These are phyloP conservation scores for Paraescarpia echinospica DNA, from an alignment of 1,140 invertebrate genomes.

Conservation along the genomic window DNA sequence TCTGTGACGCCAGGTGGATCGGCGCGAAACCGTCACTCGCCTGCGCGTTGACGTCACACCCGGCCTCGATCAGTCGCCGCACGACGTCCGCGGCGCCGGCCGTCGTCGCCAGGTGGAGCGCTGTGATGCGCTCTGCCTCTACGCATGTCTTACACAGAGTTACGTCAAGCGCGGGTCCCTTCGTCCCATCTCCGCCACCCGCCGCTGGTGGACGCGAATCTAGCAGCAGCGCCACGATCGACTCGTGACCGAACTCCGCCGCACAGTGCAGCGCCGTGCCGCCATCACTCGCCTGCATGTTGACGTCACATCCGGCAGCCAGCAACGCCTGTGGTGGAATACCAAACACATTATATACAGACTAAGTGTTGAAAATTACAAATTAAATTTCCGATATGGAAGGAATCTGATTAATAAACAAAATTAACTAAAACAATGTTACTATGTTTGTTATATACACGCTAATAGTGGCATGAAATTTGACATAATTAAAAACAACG, in stretches of 20 bases:
- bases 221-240: slow-evolving; percentile 10
- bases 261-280: slow-evolving; percentile 29
- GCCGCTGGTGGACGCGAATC: not conserved
- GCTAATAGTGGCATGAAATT: too few species aligned
- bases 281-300: slow-evolving; percentile 24
- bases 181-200: not conserved
- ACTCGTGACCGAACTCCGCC: slow-evolving; percentile 15
- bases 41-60: slow-evolving; percentile 57
- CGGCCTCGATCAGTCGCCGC: slow-evolving; percentile 55
- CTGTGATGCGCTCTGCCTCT: slow-evolving; percentile 12
- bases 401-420: too few species aligned
- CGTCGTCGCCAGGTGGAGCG: slow-evolving; percentile 26
- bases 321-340: not conserved
- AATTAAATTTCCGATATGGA: not conserved
- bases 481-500: too few species aligned
- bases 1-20: slow-evolving; percentile 92
- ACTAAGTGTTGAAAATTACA: not conserved
- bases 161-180: slow-evolving; percentile 8
- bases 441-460: too few species aligned
- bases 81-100: slow-evolving; percentile 12
- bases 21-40: slow-evolving; percentile 88
- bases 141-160: slow-evolving; percentile 11
- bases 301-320: slow-evolving; percentile 11
- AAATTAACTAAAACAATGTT: too few species aligned
- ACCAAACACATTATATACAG: not conserved